phyloP scores from a whole-genome alignment of 2,113 vertebrate genomes.

The Gopherus evgoodei region DNA sequence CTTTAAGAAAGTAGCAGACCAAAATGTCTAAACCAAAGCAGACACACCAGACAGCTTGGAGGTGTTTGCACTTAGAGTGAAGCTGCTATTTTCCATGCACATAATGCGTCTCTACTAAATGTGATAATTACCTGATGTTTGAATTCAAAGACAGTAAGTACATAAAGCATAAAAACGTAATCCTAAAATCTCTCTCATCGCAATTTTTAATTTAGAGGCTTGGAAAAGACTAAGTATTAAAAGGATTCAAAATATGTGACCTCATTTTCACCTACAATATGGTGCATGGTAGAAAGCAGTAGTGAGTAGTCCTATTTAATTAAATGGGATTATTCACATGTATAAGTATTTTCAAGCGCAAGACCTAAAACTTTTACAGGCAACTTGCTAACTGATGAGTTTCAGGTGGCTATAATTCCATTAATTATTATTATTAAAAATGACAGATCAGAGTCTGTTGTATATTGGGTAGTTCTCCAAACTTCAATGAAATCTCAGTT shows the following conservation, averaged over 20 bases:
- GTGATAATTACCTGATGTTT: background rate
- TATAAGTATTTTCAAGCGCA: fast-evolving
- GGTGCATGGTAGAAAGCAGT: background rate
- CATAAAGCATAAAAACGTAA: background rate
- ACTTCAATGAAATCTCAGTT: background rate
- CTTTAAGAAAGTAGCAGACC: background rate
- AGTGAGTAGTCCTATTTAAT: fast-evolving
- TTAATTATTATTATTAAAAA: background rate
- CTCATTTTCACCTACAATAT: background rate
- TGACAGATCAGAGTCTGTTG: fast-evolving
- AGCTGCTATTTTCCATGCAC: background rate
- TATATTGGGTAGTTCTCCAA: background rate
- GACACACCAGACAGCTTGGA: background rate
- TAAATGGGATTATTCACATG: fast-evolving
- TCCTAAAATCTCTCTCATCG: background rate
- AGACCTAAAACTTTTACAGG: background rate
- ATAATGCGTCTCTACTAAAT: background rate
- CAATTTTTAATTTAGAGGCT: background rate
- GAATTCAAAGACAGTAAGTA: background rate
- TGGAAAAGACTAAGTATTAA: background rate
- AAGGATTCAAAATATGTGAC: fast-evolving
- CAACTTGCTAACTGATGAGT: background rate
- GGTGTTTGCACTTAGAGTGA: background rate
- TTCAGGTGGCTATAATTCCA: background rate
- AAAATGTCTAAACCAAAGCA: background rate